Evolutionary conservation across 2,797 vertebrate genomes (phyloP).

Genomic region (Melanotaenia maccullochi): DNA sequence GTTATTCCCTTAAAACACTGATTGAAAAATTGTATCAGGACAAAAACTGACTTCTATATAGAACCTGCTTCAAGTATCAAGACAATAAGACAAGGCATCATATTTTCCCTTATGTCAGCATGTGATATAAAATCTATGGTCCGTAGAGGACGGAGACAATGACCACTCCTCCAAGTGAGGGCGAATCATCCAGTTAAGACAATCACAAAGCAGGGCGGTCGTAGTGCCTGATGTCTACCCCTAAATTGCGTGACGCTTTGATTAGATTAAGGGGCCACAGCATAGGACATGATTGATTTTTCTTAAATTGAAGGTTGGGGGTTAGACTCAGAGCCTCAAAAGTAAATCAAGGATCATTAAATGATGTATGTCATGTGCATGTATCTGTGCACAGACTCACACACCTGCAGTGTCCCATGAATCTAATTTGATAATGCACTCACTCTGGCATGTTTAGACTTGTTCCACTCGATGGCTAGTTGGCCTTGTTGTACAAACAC

Average conservation of each 20-base stretch:
- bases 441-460: slow-evolving; percentile 28
- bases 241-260: slow-evolving; percentile 53
- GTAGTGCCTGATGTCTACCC: slow-evolving; percentile 52
- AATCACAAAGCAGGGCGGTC: slow-evolving; percentile 38
- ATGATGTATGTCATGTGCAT: slow-evolving; percentile 12
- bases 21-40: not conserved
- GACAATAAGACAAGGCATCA: not conserved
- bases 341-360: slow-evolving; percentile 26
- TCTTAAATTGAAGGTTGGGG: slow-evolving; percentile 49
- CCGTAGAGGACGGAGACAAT: slow-evolving; percentile 21
- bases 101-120: slow-evolving; percentile 13
- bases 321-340: slow-evolving; percentile 8
- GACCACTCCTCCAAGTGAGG: slow-evolving; percentile 37
- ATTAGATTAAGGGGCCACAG: slow-evolving; percentile 66
- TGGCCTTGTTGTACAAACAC: slow-evolving; percentile 23
- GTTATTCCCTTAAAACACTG: not conserved
- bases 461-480: slow-evolving; percentile 16
- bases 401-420: slow-evolving; percentile 1
- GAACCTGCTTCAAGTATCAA: not conserved
- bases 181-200: slow-evolving; percentile 67
- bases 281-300: slow-evolving; percentile 49
- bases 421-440: slow-evolving; percentile 26
- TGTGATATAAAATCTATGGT: not conserved
- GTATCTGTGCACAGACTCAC: slow-evolving; percentile 6
- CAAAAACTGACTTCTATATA: not conserved